Base-by-base conservation (phyloP, 2,113 vertebrate species). In the Onychostoma macrolepis region DNA sequence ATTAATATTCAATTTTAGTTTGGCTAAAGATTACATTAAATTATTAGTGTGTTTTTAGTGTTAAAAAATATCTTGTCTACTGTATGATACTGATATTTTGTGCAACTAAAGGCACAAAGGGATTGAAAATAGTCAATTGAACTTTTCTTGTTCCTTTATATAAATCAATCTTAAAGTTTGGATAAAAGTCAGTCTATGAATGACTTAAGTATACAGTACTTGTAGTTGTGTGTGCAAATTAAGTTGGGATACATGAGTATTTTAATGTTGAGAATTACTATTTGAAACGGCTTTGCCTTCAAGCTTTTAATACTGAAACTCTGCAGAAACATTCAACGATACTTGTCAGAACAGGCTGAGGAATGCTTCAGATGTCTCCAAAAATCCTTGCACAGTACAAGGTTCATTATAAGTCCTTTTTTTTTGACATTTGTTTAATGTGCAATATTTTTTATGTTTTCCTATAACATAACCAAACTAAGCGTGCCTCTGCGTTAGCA, bases 331-430 rank as follows among this genome's bases (percentile, higher is more conserved):
- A 89, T 89, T 89, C 88, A 65, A 86, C 61, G 19, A 2, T 86
- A 86, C 91, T 43, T 89, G 93, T 94, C 88, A 13, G 88, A 13
- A 85, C 93, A 90, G 24, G 93, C 41, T 74, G 17, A 71, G 91
- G 92, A 93, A 93, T 93, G 93, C 89, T 74, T 74, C 36, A 41
- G 71, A 38, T 74, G 21, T 41, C 21, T 90, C 80, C 71, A 88
- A 91, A 92, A 91, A 91, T 78, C 26, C 48, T 19, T 53, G 17
- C 76, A 78, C 28, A 78, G 76, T 13, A 21, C 7, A 50, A 9
- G 4, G 15, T 50, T 53, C 19, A 50, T 50, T 15, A 13, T 10
- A 50, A 50, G n/a, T n/a, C 15, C 30, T 26, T 1, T 8, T 33
- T 21, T 9, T 41, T 38, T 41, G 1, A n/a, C 10, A n/a, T 72